Evolutionary conservation across 2,888 invertebrate species (phyloP).

Genomic region (Pyrrhosoma nymphula): DNA sequence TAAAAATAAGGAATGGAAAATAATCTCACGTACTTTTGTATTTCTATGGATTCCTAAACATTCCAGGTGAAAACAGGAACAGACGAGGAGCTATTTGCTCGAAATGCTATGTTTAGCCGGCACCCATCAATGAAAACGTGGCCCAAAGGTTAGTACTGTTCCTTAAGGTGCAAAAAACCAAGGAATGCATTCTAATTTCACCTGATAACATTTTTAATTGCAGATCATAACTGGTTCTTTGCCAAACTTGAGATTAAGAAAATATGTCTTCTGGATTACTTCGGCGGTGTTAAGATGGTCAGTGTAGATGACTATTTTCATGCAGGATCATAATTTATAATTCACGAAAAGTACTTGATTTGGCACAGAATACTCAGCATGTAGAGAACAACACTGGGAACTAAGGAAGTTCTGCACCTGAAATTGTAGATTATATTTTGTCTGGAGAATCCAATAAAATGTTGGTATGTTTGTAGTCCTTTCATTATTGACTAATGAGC

Average conservation of each 20-base stretch:
- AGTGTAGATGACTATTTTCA: constrained; percentile 82
- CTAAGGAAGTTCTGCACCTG: background rate
- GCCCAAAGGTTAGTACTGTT: constrained; percentile 80
- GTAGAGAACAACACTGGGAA: background rate
- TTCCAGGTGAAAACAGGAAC: constrained; percentile 80
- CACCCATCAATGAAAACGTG: constrained; percentile 86
- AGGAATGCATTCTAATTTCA: background rate
- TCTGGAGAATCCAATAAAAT: background rate
- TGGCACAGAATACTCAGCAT: background rate
- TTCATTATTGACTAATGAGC: background rate
- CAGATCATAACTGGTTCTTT: constrained; percentile 82
- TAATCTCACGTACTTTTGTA: background rate
- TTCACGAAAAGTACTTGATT: background rate
- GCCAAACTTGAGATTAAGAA: constrained; percentile 87
- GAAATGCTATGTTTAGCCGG: constrained; percentile 83
- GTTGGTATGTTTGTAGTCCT: background rate
- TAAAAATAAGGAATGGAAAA: background rate
- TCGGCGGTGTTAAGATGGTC: constrained; percentile 87
- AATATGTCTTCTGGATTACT: constrained; percentile 88
- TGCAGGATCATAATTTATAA: constrained; percentile 52
- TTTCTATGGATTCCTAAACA: constrained; percentile 69
- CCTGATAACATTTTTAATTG: background rate
- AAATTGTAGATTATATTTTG: background rate
- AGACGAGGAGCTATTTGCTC: constrained; percentile 81
- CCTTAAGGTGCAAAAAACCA: background rate